phyloP scores from a whole-genome alignment of 2,113 vertebrate species.

The Anthoscopus minutus region DNA sequence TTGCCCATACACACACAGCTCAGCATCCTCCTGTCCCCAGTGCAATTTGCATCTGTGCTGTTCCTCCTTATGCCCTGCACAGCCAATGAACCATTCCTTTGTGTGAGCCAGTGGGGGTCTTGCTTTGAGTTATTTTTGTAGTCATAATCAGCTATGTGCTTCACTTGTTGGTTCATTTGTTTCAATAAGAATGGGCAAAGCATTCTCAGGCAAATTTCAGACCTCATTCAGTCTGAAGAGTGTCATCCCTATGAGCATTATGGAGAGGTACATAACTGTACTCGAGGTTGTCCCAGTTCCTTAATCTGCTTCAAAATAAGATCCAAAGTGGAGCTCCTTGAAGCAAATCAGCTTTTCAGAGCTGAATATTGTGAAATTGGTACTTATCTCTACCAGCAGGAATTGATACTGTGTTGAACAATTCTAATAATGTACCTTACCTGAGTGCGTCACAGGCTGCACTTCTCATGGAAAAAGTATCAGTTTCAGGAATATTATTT shows the following conservation, averaged over 20 bases:
- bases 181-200: conserved; percentile 12
- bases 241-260: neutral
- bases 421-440: neutral
- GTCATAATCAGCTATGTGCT: neutral
- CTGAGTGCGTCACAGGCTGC: neutral
- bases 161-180: conserved; percentile 34
- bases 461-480: neutral
- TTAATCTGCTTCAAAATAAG: neutral
- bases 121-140: neutral
- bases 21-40: neutral
- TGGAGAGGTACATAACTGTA: neutral
- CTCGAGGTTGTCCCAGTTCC: neutral
- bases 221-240: neutral
- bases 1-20: neutral
- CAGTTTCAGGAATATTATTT: neutral
- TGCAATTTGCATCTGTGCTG: neutral
- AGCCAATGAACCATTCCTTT: neutral
- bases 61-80: neutral
- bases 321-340: neutral
- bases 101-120: neutral
- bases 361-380: neutral
- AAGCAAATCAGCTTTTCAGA: conserved; percentile 6
- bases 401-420: neutral
- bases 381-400: neutral
- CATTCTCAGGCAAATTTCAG: conserved; percentile 14